These are phyloP conservation scores for Agapornis roseicollis DNA, from an alignment of 2,113 vertebrate genomes.

Conservation along the genomic window DNA sequence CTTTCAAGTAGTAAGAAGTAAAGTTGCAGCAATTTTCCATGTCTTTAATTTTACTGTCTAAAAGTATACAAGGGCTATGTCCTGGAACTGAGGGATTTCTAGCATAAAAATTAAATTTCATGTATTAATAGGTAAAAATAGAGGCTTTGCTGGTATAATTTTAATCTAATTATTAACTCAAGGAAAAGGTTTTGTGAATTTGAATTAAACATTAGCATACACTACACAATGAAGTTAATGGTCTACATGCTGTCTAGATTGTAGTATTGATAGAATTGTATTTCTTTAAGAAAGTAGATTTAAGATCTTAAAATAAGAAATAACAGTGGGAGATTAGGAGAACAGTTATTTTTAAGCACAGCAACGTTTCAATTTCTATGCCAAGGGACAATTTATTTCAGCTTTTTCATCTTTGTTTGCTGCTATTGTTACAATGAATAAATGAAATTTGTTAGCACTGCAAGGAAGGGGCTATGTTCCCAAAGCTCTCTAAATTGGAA, in stretches of 20 bases:
- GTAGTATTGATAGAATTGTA: slow-evolving; percentile 51
- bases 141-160: slow-evolving; percentile 46
- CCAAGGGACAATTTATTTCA: slow-evolving; percentile 14
- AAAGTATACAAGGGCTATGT: slow-evolving; percentile 54
- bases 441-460: slow-evolving; percentile 63
- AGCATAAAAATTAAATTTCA: slow-evolving; percentile 54
- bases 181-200: slow-evolving; percentile 33
- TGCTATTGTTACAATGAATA: slow-evolving; percentile 48
- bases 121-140: slow-evolving; percentile 60
- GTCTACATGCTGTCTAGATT: slow-evolving; percentile 7
- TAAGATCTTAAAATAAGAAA: slow-evolving; percentile 17
- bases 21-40: slow-evolving; percentile 63
- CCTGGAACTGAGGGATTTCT: slow-evolving; percentile 64
- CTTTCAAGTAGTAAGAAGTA: slow-evolving; percentile 63
- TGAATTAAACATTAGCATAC: slow-evolving; percentile 33
- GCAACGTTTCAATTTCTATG: not conserved
- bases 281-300: slow-evolving; percentile 47
- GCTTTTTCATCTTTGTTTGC: slow-evolving; percentile 51
- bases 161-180: slow-evolving; percentile 68
- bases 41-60: slow-evolving; percentile 74
- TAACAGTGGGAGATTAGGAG: not conserved
- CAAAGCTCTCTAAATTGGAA: slow-evolving; percentile 4
- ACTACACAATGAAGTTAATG: slow-evolving; percentile 17
- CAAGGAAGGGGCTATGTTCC: slow-evolving; percentile 12
- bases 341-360: slow-evolving; percentile 32